Percentiles rank a stretch among this genome's conserved stretches.
Conservation (phyloP, 2,113 vertebrate genomes). For the Aptenodytes forsteri region DNA sequence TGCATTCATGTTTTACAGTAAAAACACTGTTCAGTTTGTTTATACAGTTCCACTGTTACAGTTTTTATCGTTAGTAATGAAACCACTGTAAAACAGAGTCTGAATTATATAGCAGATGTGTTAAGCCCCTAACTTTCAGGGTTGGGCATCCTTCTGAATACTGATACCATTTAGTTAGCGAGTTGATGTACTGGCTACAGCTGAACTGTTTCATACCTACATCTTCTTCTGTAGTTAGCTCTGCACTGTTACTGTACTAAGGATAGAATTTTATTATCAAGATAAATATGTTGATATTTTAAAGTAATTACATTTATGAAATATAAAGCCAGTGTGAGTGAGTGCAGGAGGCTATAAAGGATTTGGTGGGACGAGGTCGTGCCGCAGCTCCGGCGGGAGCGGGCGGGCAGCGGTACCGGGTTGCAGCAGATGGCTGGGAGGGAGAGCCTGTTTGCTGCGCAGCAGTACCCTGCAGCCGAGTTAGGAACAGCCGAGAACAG, state of each 20-base stretch:
- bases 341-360: neutral
- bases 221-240: neutral
- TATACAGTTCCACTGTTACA: constrained; percentile 88
- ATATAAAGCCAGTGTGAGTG: neutral
- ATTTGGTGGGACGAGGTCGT: neutral
- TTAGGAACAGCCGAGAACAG: neutral
- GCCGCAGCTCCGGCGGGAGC: neutral
- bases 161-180: neutral
- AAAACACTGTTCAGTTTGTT: constrained; percentile 86
- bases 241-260: neutral
- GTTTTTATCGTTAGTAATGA: constrained; percentile 85
- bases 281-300: constrained; percentile 21
- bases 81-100: constrained; percentile 83
- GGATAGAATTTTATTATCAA: neutral
- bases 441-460: neutral
- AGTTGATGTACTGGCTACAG: neutral
- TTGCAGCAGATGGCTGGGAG: neutral
- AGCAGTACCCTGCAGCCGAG: rapidly evolving
- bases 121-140: constrained; percentile 53
- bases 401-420: neutral
- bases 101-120: constrained; percentile 83
- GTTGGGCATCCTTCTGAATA: constrained; percentile 23
- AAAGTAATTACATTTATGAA: constrained; percentile 10
- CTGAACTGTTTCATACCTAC: neutral
- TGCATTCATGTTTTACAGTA: constrained; percentile 86